Base-by-base conservation (phyloP, 2,888 invertebrate species). In the Eristalis arbustorum region DNA sequence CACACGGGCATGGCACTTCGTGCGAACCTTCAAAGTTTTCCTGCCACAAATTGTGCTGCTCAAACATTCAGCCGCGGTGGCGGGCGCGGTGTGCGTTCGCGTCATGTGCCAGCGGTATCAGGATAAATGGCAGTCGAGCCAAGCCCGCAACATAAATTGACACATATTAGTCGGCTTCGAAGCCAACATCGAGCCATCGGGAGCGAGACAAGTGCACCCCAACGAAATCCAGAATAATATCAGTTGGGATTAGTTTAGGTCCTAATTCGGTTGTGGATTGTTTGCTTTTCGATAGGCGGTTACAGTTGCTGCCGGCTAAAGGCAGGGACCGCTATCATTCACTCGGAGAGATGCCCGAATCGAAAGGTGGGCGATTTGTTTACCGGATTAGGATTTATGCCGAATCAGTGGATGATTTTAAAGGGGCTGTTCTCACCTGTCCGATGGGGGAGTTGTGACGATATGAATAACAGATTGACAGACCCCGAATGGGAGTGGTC, bases 1-100 rank as follows among this genome's bases (percentile, higher is more conserved):
- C 68, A 34, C 40, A 66, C 22, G 22, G 57, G 59, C 63, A 57
- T 78, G 71, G 25, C 71, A 71, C 71, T 77, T 71, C 40, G 71
- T 77, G 77, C 69, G 64, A 69, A 64, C n/a, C 59, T 49, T 64
- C 37, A 64, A 59, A 71, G 59, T 59, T 78, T 57, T n/a, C 18
- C 40, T 40, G 64, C 64, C 71, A 11, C 64, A 66, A 71, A 71
- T 66, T 40, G 59, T 71, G 18, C 40, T 63, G 37, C 31, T 77
- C 62, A 63, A 63, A 69, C 62, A 57, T 23, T 18, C 18, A 18
- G 8, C 49, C 18, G 49, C 8, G 49, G 49, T 18, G 49, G 49
- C 49, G 6, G 49, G 4, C n/a, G 49, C 49, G 49, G 49, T 49
- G 49, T 49, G 49, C 49, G 49, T 49, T 49, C 49, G 8, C 49